Evolutionary conservation across 1,140 invertebrate species (phyloP), one percentile per base, ranked within the genome.

Genomic region (Glossosoma conforme): DNA sequence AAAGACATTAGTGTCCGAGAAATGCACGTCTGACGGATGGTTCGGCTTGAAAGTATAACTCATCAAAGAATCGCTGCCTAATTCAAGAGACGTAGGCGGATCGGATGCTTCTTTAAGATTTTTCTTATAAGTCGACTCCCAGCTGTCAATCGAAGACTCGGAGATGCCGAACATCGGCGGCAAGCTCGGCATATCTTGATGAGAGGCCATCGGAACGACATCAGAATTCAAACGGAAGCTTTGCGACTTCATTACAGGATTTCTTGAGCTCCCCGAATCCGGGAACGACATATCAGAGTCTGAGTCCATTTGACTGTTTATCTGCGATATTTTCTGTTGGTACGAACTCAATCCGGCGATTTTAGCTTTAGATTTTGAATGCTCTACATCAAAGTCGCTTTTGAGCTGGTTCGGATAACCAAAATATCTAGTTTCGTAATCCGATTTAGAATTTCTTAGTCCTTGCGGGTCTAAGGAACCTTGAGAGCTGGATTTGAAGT

Each of bases 181-280:
- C 24, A 75, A 57, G 63, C 72, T 75, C 9, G 72, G 72, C 69
- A 74, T 67, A 37, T 75, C 72, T 46, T 74, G 70, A 4, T 51
- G 48, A 5, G 68, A 71, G 42, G 65, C 67, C 18, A 70, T 67
- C 1, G 69, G 69, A 20, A 67, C 62, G 9, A 64, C 62, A 58
- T 78, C 74, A 20, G 73, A 74, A 22, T 77, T 76, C 44, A 75
- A 73, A 52, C 81, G 76, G 59, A 84, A 84, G 61, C 82, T 84
- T 41, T 82, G 77, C 4, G 81, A 82, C 61, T 84, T 84, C 14
- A 79, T 74, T 25, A 83, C 74, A 15, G 76, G 74, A 60, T 75
- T 78, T 44, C 71, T 61, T 11, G 64, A 63, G 56, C 71, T 71
- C 2, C 65, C 54, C 17, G 62, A 70, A 54, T 76, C 72, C 15